Evolutionary conservation across 2,888 invertebrate species (phyloP), one percentile per base, ranked within the genome.

Genomic region (Spisula subtruncata): DNA sequence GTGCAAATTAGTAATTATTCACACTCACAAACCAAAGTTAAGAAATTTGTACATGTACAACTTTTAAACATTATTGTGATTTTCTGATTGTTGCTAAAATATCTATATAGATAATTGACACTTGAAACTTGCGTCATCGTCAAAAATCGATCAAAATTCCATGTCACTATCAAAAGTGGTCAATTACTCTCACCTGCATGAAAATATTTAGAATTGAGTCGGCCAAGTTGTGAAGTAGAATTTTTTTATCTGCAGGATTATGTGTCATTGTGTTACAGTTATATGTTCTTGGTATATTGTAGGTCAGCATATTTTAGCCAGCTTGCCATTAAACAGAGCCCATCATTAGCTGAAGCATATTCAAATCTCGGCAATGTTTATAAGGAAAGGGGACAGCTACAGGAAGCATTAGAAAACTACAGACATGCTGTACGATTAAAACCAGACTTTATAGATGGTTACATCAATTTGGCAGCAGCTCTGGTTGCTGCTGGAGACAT

Each of bases 291-390:
- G 48, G 16, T 41, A n/a, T n/a, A 25, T 83, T 83, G n/a, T 95
- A 98, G 98, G 96, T 99, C 99, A 0, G 99, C 99, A 60, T 99
- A 99, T 96, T 99, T 99, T 90, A 96, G 97, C 89, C 96, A 96
- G 90, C 97, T 99, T 97, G 99, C 99, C 20, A 99, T 99, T 94
- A 99, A 99, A 97, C 99, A 99, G 97, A 99, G 99, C 97, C 99
- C 99, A 0, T 97, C 99, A 93, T 97, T 99, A 94, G 99, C 99
- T 16, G 99, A 99, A 97, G 99, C 99, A 54, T 99, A 99, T 97
- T 99, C 99, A 96, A 99, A 99, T 97, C 97, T 99, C 90, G 99
- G 99, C 75, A 99, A 99, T 97, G 99, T 99, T 8, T 99, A 98
- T 97, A 99, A 99, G 97, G 99, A 99, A 97, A 97, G 99, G 87